phyloP scores from a whole-genome alignment of 2,797 vertebrate species.

The Lutjanus campechanus region DNA sequence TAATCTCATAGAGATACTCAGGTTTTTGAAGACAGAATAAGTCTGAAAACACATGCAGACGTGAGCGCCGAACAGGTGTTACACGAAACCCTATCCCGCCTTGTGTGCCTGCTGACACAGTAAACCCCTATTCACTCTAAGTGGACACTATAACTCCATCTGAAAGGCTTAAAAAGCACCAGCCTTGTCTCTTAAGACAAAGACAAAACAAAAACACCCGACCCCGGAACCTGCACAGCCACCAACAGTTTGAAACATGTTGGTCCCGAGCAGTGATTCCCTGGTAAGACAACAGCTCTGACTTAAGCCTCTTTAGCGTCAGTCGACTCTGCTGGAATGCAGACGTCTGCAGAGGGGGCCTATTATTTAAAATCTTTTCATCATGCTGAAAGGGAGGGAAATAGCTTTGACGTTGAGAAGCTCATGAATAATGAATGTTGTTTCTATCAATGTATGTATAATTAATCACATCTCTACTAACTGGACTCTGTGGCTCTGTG shows the following conservation, averaged over 20 bases:
- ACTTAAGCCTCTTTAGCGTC: conserved; percentile 76
- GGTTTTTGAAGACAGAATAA: conserved; percentile 52
- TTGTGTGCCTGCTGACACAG: conserved; percentile 31
- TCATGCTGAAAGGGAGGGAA: conserved; percentile 83
- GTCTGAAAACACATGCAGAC: conserved; percentile 45
- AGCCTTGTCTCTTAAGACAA: conserved; percentile 62
- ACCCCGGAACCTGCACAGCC: conserved; percentile 61
- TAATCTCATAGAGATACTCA: conserved; percentile 69
- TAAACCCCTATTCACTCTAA: conserved; percentile 47
- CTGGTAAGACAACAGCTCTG: conserved; percentile 71
- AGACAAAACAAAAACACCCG: conserved; percentile 71
- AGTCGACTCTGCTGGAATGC: conserved; percentile 79
- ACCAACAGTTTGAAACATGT: conserved; percentile 61
- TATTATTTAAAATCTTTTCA: conserved; percentile 89
- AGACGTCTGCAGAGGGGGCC: conserved; percentile 79
- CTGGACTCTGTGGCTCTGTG: conserved; percentile 73
- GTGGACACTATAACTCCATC: conserved; percentile 54
- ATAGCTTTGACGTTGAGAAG: conserved; percentile 84
- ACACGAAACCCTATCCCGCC: conserved; percentile 59
- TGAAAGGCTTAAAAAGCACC: conserved; percentile 70
- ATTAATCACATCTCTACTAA: conserved; percentile 87
- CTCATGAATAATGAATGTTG: conserved; percentile 86
- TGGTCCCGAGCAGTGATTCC: conserved; percentile 63
- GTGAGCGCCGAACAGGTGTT: conserved; percentile 75
- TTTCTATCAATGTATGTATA: conserved; percentile 90